Evolutionary conservation across 2,888 invertebrate genomes (phyloP), one percentile per base, ranked within the genome.

Genomic region (Agrypnus murinus): DNA sequence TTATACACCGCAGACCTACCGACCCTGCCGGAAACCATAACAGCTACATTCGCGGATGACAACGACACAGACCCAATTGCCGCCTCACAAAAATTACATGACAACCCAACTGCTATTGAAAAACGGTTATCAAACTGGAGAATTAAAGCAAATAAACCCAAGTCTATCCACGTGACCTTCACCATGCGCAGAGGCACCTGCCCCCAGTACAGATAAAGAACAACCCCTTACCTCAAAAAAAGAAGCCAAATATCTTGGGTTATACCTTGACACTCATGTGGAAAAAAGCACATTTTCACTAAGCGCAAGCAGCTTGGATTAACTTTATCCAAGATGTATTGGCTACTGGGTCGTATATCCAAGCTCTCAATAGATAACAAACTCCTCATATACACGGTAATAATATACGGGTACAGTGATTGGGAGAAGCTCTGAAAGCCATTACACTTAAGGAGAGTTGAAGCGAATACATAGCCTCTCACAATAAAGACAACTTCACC

Each of bases 181-280:
- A 43, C 14, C 43, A 43, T 43, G 43, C 43, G 43, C 43, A 43
- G 43, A 6, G 43, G 43, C 7, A 43, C 43, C 43, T 43, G 43
- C 43, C 43, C 43, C 12, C n/a, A n/a, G 43, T 43, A 43, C 55
- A 55, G 55, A 55, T 55, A 55, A 55, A 55, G 31, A 55, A 55
- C 55, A 55, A 55, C 31, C 32, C 17, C 31, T 15, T 55, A 55
- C 34, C 55, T 7, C 55, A 55, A 25, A 34, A 19, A 55, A 48
- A 48, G 48, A 48, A 17, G 48, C 15, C 9, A 48, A 48, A 17
- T 48, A 12, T 3, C 9, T 14, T 9, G 55, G 14, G n/a, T n/a
- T n/a, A n/a, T n/a, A n/a, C n/a, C n/a, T n/a, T n/a, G n/a, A 55
- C n/a, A 25, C 55, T 55, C 17, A 34, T 31, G 25, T 31, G 55